Percentiles rank a stretch among this genome's conserved stretches.
phyloP scores from a whole-genome alignment of 1,140 invertebrate species.

The Aphelenchoides avenae region DNA sequence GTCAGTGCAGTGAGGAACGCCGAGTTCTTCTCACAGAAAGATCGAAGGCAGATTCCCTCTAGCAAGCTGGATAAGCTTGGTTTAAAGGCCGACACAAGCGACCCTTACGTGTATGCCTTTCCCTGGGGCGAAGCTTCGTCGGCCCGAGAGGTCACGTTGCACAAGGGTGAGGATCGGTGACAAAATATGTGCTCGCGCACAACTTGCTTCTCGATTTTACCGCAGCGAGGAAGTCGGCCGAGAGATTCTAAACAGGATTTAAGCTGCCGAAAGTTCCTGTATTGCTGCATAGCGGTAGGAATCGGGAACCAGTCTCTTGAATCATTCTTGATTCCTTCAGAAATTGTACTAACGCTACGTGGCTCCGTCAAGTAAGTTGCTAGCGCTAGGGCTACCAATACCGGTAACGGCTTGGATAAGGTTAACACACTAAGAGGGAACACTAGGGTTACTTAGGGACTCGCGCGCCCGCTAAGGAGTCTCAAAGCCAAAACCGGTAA shows the following conservation, averaged over 20 bases:
- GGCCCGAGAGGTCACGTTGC: slow-evolving; percentile 2
- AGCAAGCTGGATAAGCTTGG: slow-evolving; percentile 19
- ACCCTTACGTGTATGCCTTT: slow-evolving; percentile 27
- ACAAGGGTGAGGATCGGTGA: slow-evolving; percentile 1
- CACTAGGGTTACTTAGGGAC: no score
- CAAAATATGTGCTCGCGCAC: background rate
- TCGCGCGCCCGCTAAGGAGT: no score
- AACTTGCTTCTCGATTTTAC: slow-evolving; percentile 6
- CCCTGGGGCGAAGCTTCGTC: slow-evolving; percentile 21
- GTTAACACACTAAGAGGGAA: no score
- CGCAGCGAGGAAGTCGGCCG: slow-evolving; percentile 26
- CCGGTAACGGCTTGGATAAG: no score
- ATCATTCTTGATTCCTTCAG: background rate
- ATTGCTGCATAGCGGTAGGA: no score
- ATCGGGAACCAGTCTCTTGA: no score
- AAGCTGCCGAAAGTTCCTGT: no score
- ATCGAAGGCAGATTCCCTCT: slow-evolving; percentile 23
- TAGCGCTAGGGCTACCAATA: no score
- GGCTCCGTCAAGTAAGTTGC: no score
- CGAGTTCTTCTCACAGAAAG: slow-evolving; percentile 18
- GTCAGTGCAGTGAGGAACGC: slow-evolving; percentile 15
- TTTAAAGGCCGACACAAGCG: background rate
- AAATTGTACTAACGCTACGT: background rate
- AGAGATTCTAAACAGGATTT: slow-evolving; percentile 21
- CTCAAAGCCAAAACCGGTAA: no score